These are phyloP conservation scores for Heliothis virescens DNA, from an alignment of 1,140 invertebrate genomes.

Conservation along the genomic window DNA sequence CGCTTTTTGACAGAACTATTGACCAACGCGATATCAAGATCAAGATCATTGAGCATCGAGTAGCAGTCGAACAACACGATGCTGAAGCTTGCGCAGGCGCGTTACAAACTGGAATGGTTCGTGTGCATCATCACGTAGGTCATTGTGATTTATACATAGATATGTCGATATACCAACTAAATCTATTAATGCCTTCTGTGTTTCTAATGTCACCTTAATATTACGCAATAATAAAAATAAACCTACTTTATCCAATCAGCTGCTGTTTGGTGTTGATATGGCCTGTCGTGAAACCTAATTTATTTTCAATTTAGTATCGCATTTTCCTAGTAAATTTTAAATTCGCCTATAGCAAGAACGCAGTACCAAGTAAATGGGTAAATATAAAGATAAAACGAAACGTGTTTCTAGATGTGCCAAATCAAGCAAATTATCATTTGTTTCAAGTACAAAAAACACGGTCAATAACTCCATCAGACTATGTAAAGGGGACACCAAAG, in stretches of 20 bases:
- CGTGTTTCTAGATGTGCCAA: too few species aligned
- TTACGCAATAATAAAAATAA: too few species aligned
- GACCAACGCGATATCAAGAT: constrained; percentile 24
- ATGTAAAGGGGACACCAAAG: neutral
- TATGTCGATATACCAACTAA: neutral
- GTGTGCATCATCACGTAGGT: constrained; percentile 6
- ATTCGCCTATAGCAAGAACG: neutral
- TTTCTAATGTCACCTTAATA: too few species aligned
- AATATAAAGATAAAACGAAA: too few species aligned
- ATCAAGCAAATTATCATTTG: neutral
- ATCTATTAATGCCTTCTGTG: too few species aligned
- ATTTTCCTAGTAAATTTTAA: too few species aligned
- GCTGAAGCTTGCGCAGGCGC: neutral
- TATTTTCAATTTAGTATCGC: too few species aligned
- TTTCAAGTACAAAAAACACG: neutral
- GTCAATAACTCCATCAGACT: neutral
- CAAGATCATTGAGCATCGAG: constrained; percentile 9
- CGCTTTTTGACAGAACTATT: constrained; percentile 27
- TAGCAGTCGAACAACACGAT: neutral
- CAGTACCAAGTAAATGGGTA: too few species aligned
- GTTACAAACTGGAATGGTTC: neutral
- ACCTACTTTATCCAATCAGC: too few species aligned
- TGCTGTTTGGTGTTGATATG: too few species aligned
- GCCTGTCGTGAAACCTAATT: too few species aligned
- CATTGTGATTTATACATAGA: constrained; percentile 3